Base-by-base conservation (phyloP, 2,113 vertebrate genomes). In the Odontesthes bonariensis region DNA sequence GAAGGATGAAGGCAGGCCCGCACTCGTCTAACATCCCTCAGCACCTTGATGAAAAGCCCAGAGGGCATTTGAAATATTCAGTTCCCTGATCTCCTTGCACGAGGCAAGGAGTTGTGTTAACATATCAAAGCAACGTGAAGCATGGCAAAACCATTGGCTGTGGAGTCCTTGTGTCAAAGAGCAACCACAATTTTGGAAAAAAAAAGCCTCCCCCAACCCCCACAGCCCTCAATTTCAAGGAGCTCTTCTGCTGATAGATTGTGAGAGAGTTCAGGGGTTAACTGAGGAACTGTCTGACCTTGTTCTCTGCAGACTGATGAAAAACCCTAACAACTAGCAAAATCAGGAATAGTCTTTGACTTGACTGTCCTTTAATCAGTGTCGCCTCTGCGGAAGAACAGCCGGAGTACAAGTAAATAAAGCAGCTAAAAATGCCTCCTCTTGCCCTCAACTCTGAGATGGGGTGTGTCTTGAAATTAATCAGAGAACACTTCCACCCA, bases 391-490 rank as follows among this genome's bases (percentile, higher is more conserved):
- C 35, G 27, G 58, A 72, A 69, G 49, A 27, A 55, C 63, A 52
- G 49, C 47, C 46, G 47, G 14, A 32, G 12, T 66, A 16, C 5
- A 32, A 60, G 27, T 56, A 64, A 67, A 82, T 57, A 47, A 57
- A 81, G 60, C 1, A 47, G 38, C 22, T 69, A 14, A 6, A 14
- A 71, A 67, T 1, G 2, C 58, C 42, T 61, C 64, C 52, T 72
- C 12, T 58, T 60, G 60, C 47, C 59, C 66, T 69, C 10, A 42
- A 14, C 32, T 62, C 44, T 55, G 46, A 10, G 76, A 77, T 49
- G 31, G 88, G 88, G 82, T 84, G 81, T 84, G 85, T 74, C 78
- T 47, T 60, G 20, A 79, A 87, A 79, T 82, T 90, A 92, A 93
- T 92, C 88, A 91, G 79, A 59, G 63, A 73, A 42, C 23, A 27